Conservation (phyloP, 2,113 vertebrate genomes). For the Hippocampus guttulatus region DNA sequence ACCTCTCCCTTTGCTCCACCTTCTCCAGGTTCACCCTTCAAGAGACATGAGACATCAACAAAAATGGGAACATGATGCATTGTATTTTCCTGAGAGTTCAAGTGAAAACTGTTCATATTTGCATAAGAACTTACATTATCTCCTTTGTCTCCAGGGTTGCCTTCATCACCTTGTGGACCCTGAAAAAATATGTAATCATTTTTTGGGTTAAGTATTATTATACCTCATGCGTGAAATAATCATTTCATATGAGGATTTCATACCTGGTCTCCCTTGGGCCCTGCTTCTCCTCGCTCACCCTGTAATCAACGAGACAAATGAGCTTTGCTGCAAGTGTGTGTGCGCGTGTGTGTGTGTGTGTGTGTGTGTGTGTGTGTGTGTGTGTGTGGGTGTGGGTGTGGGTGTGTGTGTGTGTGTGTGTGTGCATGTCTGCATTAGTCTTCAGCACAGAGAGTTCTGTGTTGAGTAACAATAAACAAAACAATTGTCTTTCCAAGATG, state of each 20-base stretch:
- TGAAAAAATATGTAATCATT: constrained; percentile 50
- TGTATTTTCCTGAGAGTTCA: not conserved
- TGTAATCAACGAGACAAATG: constrained; percentile 47
- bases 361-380: not conserved
- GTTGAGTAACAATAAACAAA: constrained; percentile 4
- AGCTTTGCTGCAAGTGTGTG: not conserved
- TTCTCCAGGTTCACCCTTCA: constrained; percentile 86
- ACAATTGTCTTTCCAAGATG: constrained; percentile 8
- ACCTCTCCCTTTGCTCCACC: constrained; percentile 90
- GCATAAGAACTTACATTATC: constrained; percentile 77
- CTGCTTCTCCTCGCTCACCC: constrained; percentile 83
- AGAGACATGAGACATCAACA: constrained; percentile 18
- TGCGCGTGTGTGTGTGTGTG: not conserved
- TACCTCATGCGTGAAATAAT: not conserved
- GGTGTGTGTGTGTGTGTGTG: too few species aligned
- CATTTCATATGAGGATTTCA: constrained; percentile 25
- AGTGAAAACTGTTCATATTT: not conserved
- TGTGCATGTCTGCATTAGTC: not conserved
- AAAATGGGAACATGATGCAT: constrained; percentile 4
- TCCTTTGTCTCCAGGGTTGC: constrained; percentile 85
- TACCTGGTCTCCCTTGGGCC: constrained; percentile 92
- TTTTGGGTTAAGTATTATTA: constrained; percentile 10
- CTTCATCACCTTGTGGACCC: constrained; percentile 89
- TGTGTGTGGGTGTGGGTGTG: too few species aligned
- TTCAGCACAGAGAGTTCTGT: constrained; percentile 44